Base-by-base conservation (phyloP, 2,797 vertebrate genomes). In the Eurystomus glaucurus region DNA sequence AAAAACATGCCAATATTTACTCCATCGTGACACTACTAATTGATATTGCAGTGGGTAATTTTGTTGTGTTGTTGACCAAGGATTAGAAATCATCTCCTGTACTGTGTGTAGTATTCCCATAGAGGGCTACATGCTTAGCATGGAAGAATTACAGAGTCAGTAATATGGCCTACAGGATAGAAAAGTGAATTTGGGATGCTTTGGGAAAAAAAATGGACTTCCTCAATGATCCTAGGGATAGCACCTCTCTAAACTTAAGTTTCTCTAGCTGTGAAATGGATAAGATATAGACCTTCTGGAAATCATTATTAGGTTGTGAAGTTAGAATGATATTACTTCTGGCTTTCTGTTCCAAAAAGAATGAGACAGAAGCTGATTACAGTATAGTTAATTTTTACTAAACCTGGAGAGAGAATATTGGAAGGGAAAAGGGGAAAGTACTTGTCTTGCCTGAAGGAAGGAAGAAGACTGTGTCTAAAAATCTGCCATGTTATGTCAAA, bases 201-300 rank as follows among this genome's bases (percentile, higher is more conserved):
- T 61, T 48, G n/a, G 22, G 3, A 3, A 14, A 6, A 45, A 6
- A 45, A 21, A 16, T 0, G 1, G 4, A 5, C 37, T 69, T 78
- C 22, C 31, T 65, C 50, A 45, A 3, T n/a, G 10, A 35, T 48
- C 31, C 20, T 37, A 39, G 10, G n/a, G 45, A 17, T 18, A 71
- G 2, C 1, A 25, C 13, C 8, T 81, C 21, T 37, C 22, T 54
- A 26, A 88, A 57, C 6, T 66, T 50, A 6, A 82, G 25, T 57
- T 37, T 16, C 10, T 60, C 41, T 55, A 51, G 8, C 26, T 91
- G 39, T n/a, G 43, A 83, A 88, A 65, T 5, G 21, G 22, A 10
- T 26, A 54, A 58, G 14, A 45, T n/a, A 18, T 6, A 75, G 48
- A 20, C 15, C 8, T 89, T 28, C 46, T 66, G 20, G 70, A 91